phyloP scores from a whole-genome alignment of 2,113 vertebrate genomes.

The Cyprinodon variegatus region DNA sequence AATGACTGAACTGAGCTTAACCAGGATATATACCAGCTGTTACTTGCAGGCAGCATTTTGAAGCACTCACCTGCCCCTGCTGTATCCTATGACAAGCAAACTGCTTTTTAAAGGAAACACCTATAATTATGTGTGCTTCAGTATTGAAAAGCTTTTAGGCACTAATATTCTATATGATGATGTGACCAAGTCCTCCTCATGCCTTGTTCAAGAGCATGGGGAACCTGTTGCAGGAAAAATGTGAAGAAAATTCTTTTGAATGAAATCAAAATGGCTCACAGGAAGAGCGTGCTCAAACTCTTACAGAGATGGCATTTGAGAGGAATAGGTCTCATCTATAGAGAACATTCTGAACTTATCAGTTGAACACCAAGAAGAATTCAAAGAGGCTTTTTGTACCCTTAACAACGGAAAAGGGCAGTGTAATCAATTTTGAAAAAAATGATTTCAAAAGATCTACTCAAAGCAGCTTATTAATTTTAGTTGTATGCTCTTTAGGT shows the following conservation, averaged over 20 bases:
- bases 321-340: slow-evolving; percentile 2
- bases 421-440: slow-evolving; percentile 8
- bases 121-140: neutral
- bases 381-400: slow-evolving; percentile 23
- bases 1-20: neutral
- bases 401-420: slow-evolving; percentile 8
- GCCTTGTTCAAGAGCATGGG: neutral
- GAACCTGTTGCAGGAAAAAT: neutral
- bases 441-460: neutral
- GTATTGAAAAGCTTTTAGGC: neutral
- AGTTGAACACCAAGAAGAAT: slow-evolving; percentile 6
- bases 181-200: neutral
- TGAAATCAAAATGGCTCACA: neutral
- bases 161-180: neutral
- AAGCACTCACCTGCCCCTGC: neutral
- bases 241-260: neutral
- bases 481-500: neutral
- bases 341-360: slow-evolving; percentile 23
- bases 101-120: neutral
- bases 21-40: neutral
- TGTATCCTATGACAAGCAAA: neutral
- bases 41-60: neutral
- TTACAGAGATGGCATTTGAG: neutral
- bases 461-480: slow-evolving; percentile 15
- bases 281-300: neutral